Percentiles rank a stretch among this genome's conserved stretches.
These are phyloP conservation scores for Hoplostethus mediterraneus DNA, from an alignment of 2,797 vertebrate species.

Conservation along the genomic window DNA sequence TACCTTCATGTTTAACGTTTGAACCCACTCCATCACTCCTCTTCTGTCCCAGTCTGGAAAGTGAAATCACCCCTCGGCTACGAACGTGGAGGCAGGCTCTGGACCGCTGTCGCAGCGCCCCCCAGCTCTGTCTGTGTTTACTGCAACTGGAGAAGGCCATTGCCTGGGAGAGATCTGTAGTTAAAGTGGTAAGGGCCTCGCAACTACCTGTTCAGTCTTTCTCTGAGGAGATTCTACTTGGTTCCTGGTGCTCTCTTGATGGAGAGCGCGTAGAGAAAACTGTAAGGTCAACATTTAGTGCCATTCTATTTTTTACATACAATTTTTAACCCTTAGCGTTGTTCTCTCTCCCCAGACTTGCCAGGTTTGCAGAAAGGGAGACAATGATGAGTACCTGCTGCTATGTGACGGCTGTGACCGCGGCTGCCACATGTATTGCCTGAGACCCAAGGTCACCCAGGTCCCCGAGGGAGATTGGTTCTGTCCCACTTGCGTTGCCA, in stretches of 20 bases:
- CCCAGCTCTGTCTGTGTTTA: constrained; percentile 92
- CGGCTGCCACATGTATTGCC: constrained; percentile 97
- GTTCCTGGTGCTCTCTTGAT: not conserved
- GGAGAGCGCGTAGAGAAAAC: not conserved
- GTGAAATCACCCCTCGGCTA: constrained; percentile 93
- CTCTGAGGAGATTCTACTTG: not conserved
- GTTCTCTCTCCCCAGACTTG: constrained; percentile 85
- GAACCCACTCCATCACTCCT: not conserved
- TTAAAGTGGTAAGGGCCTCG: constrained; percentile 90
- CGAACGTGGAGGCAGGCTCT: constrained; percentile 94
- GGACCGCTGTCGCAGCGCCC: constrained; percentile 92
- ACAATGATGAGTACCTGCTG: constrained; percentile 94
- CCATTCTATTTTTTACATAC: not conserved
- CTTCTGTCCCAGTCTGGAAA: constrained; percentile 81
- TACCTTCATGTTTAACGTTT: not conserved
- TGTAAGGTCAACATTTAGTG: not conserved
- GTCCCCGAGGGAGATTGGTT: constrained; percentile 98
- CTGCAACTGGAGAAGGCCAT: constrained; percentile 94
- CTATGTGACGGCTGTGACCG: constrained; percentile 96
- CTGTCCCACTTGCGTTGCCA: constrained; percentile 90
- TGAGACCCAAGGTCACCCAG: constrained; percentile 92
- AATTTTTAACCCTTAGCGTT: not conserved
- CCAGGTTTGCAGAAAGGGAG: constrained; percentile 94
- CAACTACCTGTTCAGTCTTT: not conserved
- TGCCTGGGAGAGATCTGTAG: constrained; percentile 96